Percentiles rank a stretch among this genome's conserved stretches.
phyloP scores from a whole-genome alignment of 2,113 vertebrate species.

The Jaculus jaculus region DNA sequence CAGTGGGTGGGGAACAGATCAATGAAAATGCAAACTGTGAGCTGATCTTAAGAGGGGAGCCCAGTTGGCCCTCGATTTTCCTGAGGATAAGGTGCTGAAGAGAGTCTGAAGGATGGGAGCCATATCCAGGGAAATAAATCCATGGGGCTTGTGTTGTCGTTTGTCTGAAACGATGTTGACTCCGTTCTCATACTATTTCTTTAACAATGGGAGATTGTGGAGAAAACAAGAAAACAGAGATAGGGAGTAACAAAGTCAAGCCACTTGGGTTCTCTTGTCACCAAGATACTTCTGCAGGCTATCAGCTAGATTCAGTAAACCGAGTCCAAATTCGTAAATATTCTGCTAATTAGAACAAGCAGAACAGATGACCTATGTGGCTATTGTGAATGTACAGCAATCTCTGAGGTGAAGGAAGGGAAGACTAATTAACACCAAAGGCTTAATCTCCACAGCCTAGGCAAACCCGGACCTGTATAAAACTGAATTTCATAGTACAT shows the following conservation, averaged over 20 bases:
- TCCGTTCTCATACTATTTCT: too few species aligned
- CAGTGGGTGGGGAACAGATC: neutral
- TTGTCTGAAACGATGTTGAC: neutral
- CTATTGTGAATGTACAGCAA: neutral
- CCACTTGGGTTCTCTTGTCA: neutral
- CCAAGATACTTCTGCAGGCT: neutral
- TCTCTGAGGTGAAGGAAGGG: neutral
- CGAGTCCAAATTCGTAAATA: neutral
- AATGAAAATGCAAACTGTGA: neutral
- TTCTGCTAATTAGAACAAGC: neutral
- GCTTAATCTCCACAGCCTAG: neutral
- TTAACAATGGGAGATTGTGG: too few species aligned
- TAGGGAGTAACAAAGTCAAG: neutral
- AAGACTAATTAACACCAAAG: neutral
- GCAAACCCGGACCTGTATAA: too few species aligned
- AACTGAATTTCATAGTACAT: too few species aligned
- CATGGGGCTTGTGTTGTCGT: neutral
- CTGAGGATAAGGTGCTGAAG: neutral
- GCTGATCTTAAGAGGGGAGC: neutral
- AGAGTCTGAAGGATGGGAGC: neutral
- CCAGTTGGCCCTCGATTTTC: neutral
- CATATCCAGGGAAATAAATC: neutral
- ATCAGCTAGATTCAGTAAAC: neutral
- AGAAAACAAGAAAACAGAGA: too few species aligned
- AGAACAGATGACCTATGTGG: neutral